Base-by-base conservation (phyloP, 2,113 vertebrate species). In the Calypte anna region DNA sequence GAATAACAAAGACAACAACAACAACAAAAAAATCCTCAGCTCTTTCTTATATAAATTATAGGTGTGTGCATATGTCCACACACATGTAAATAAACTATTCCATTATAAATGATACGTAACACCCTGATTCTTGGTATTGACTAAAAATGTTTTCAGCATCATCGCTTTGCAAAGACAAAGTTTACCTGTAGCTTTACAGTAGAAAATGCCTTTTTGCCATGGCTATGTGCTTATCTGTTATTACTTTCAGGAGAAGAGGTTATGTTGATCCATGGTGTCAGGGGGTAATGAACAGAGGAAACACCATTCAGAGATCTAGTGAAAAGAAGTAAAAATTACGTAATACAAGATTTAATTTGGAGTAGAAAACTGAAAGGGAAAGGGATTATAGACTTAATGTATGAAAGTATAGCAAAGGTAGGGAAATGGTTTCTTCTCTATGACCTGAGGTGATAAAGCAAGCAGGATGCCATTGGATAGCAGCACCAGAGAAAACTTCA, bases 401-500 rank as follows among this genome's bases (percentile, higher is more conserved):
- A 27, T 27, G 86, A 86, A 76, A 3, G 2, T 33, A 53, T 14
- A 82, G 30, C 24, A 77, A 80, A 94, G 33, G 23, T 3, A 77
- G 44, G 24, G n/a, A 8, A 55, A 6, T 46, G 9, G 13, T 48
- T 81, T 74, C 43, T 88, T 93, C 27, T 90, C 12, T 5, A 1
- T 33, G 28, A 24, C 31, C 30, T 0, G 2, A 0, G 1, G 13
- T 50, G 12, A 61, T 46, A 28, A 36, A 58, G 24, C 16, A 58
- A 36, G 10, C 11, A 36, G 24, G 23, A 36, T 62, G 61, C 7
- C 12, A 24, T 19, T 0, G 0, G 7, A 24, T 5, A 76, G 14
- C n/a, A 24, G 14, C 14, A 7, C 11, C 48, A 0, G 0, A 58
- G 50, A 30, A 76, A 67, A 64, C 3, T 28, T 63, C 16, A 13